Evolutionary conservation across 2,113 vertebrate genomes (phyloP).

Genomic region (Melanerpes formicivorus): DNA sequence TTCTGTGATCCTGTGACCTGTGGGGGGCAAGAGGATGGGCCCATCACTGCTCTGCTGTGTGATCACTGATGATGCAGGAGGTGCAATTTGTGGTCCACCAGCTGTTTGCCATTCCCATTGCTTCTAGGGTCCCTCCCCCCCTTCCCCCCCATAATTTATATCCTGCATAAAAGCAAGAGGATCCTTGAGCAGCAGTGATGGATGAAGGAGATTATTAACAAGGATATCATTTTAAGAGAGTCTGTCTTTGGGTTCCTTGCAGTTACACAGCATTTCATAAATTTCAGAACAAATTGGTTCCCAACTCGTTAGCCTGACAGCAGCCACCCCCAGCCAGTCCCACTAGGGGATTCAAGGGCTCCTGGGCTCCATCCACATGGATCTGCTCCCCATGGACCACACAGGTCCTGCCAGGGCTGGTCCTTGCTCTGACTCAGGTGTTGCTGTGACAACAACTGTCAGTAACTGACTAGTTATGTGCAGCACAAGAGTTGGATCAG

Average conservation of each 20-base stretch:
- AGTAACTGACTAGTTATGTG: no score
- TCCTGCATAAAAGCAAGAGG: conserved; percentile 10
- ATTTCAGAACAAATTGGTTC: conserved; percentile 1
- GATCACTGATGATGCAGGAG: not conserved
- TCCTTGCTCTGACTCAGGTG: not conserved
- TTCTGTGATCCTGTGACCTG: no score
- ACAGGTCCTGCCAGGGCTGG: rapidly evolving
- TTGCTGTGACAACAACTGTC: not conserved
- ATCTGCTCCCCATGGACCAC: not conserved
- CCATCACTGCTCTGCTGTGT: rapidly evolving
- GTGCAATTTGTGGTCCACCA: conserved; percentile 36
- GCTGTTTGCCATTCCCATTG: conserved; percentile 21
- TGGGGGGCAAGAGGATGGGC: no score
- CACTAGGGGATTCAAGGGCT: rapidly evolving
- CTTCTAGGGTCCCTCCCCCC: not conserved
- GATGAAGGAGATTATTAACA: conserved; percentile 64
- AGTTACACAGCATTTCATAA: conserved; percentile 36
- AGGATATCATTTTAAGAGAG: conserved; percentile 51
- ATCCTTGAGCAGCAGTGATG: conserved; percentile 61
- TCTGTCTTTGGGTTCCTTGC: conserved; percentile 9
- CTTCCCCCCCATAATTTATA: conserved; percentile 2
- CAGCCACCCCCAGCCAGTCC: not conserved
- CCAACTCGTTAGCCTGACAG: not conserved
- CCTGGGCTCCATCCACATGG: not conserved
- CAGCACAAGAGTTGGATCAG: no score